Base-by-base conservation (phyloP, 2,888 invertebrate species). In the Drosophila gaucha region DNA sequence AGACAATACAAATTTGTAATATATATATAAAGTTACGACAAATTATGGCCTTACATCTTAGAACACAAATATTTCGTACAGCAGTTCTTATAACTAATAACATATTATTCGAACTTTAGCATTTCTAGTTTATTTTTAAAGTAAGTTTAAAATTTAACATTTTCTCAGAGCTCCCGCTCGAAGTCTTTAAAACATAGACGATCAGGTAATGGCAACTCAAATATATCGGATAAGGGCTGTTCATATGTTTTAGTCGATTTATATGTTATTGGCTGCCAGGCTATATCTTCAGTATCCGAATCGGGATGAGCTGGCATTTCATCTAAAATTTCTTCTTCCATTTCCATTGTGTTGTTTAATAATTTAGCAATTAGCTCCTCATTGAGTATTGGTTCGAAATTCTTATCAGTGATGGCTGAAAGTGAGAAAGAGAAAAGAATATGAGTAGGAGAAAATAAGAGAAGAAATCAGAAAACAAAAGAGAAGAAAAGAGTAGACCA, bases 341-440 rank as follows among this genome's bases (percentile, higher is more conserved):
- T 18, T 16, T 35, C 51, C 0, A 12, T 5, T 1, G 43, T 6
- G 28, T 43, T 20, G 12, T 49, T 63, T 1, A 69, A 14, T 5
- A 71, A 33, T 26, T 74, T 35, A 0, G 49, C 30, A 0, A 69
- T 24, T 3, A 74, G 38, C 9, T 63, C 56, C 2, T 56, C 52
- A 28, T 33, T 50, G 3, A 71, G 28, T 16, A 63, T 4, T 0
- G 71, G 56, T 12, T 62, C 28, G 20, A 28, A n/a, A 2, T 26
- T 30, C 3, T 22, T 8, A 8, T 30, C 6, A 5, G 39, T 39
- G 4, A 39, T 14, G 10, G 43, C 75, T 71, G 3, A n/a, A 36
- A 10, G 22, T 16, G 10, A 2, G 2, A 12, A n/a, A n/a, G 20
- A 38, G 6, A 0, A 1, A 12, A 18, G 36, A 12, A 18, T 18